Conservation (phyloP, 2,888 invertebrate genomes). For the Elmis aenea region DNA sequence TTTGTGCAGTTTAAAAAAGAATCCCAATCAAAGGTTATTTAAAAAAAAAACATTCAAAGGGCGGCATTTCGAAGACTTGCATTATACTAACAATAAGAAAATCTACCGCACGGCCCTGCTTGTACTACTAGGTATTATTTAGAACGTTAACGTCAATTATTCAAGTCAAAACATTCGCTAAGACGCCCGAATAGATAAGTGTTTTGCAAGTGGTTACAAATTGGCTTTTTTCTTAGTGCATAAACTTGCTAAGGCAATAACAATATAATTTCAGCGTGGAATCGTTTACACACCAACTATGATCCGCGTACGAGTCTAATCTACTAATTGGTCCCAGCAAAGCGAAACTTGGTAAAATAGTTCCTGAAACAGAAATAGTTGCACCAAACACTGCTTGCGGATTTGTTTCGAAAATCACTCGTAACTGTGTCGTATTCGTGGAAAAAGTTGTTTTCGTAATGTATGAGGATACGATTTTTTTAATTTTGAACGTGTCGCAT, state of each 20-base stretch:
- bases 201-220: too few relatives aligned
- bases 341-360: constrained; percentile 36
- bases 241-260: too few relatives aligned
- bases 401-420: constrained; percentile 63
- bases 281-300: constrained; percentile 52
- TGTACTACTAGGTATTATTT: constrained; percentile 9
- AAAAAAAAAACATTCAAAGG: too few relatives aligned
- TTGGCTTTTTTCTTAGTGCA: too few relatives aligned
- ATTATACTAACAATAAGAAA: too few relatives aligned
- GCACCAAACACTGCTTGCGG: constrained; percentile 70
- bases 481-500: constrained; percentile 37
- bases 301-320: constrained; percentile 50
- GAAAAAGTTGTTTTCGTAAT: constrained; percentile 30
- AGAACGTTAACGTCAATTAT: too few relatives aligned
- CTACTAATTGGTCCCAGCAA: constrained; percentile 60
- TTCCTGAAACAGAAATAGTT: constrained; percentile 50
- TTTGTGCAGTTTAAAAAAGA: too few relatives aligned
- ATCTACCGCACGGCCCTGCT: too few relatives aligned
- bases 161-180: too few relatives aligned
- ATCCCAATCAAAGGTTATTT: too few relatives aligned
- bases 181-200: too few relatives aligned
- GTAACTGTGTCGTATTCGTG: constrained; percentile 49
- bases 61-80: too few relatives aligned
- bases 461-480: constrained; percentile 29
- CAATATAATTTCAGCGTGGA: constrained; percentile 56